Base-by-base conservation (phyloP, 2,797 vertebrate genomes). In the Anisognathus igniventris region DNA sequence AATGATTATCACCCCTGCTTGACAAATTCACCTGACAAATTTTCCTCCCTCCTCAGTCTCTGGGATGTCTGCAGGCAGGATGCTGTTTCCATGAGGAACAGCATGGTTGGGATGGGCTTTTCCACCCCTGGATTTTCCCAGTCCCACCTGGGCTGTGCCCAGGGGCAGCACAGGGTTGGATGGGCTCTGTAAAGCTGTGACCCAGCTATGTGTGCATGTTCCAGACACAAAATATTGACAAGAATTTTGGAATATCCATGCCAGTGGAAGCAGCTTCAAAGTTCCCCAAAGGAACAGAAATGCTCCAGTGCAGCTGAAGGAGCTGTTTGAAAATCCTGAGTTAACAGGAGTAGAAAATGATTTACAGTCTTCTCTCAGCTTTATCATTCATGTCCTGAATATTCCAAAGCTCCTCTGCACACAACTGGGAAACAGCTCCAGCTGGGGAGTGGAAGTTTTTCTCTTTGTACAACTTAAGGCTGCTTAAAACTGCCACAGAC, bases 21-120 rank as follows among this genome's bases (percentile, higher is more conserved):
- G 94, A 95, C 91, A 87, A 94, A 95, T 94, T 37, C 88, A 92
- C 95, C 95, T 91, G 89, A 88, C 80, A 84, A 86, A 95, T 90
- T 84, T 68, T 61, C 33, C 42, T 66, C 67, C 45, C 50, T 70
- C 60, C 16, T 30, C 6, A 0, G 37, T 31, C 39, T 42, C 3
- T 35, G 90, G 73, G 77, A 70, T 82, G 65, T 48, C 64, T 48
- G 67, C 10, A 14, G 74, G 44, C 37, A 56, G 82, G 72, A 73
- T 6, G 42, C 28, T 87, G 88, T 67, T 82, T 75, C 67, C 77
- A 42, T 19, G 14, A 62, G 64, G 11, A 72, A 7, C 18, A 53
- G 25, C 0, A 0, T 28, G 24, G 28, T n/a, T 6, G 9, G 86
- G 31, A 18, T 37, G 45, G 39, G 42, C 35, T 53, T 20, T 25